Evolutionary conservation across 1,140 invertebrate genomes (phyloP), one percentile per base, ranked within the genome.

Genomic region (Acromyrmex echinatior): DNA sequence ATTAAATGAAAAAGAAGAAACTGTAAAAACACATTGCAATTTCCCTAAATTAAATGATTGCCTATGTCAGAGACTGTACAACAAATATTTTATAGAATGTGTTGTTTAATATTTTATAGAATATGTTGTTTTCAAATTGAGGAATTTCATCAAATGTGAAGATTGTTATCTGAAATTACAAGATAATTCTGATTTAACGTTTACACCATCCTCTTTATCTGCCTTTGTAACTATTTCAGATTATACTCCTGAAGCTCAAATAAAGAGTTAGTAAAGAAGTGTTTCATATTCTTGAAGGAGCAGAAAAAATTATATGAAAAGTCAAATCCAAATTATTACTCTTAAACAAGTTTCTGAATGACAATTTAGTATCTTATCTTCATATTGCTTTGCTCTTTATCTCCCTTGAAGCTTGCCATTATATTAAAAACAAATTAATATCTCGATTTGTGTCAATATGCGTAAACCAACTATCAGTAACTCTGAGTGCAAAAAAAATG

Each of bases 211-310:
- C 5, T 58, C 56, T 58, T 58, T 58, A 58, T 7, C 56, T 58
- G n/a, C n/a, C n/a, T 58, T 58, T 58, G n/a, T 58, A 58, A n/a
- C 5, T 58, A 58, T 58, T 58, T 9, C 56, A 58, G 56, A 58
- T 58, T 58, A 58, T 58, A 58, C 18, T 58, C n/a, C 56, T n/a
- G n/a, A n/a, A n/a, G n/a, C 56, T 58, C 56, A 58, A 58, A 58
- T 58, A 58, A 58, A 5, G 25, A 21, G n/a, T 58, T n/a, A 58
- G n/a, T 58, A 7, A 18, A 6, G 56, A 58, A 58, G 7, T 58
- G n/a, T 58, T 58, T 21, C 0, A 58, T 58, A 58, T 58, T 58
- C n/a, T 58, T 58, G 56, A 58, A 58, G n/a, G 56, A 2, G 6
- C 56, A 58, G n/a, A 21, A 58, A 58, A 1, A 58, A 58, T 58